Evolutionary conservation across 2,797 vertebrate genomes (phyloP), one percentile per base, ranked within the genome.

Genomic region (Hippopotamyrus pictus): DNA sequence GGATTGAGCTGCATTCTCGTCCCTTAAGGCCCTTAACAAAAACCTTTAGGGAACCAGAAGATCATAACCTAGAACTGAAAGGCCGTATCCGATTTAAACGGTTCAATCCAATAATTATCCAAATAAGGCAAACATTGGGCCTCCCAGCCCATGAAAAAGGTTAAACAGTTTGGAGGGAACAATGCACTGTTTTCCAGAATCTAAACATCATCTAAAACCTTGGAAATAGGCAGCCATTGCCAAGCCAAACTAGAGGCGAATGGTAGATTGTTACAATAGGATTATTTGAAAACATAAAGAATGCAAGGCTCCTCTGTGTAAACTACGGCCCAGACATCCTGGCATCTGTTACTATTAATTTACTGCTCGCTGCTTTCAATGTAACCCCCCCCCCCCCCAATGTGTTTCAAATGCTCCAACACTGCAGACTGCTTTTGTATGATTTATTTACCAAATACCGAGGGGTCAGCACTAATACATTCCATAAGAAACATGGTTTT

Each of bases 281-380:
- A 94, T 94, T 91, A 95, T 93, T 94, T 94, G 91, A 90, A 93
- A 95, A 92, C 88, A 91, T 51, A 88, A 93, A 94, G 91, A 93
- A 94, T 92, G 91, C 89, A 41, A 92, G 89, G 89, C 91, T 92
- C 89, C 93, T 92, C 69, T 88, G 91, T 91, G 94, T 94, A 94
- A 95, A 95, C 92, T 94, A 92, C 92, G 94, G 93, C 92, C 82
- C 96, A 97, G 96, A 97, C 96, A 95, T 93, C 92, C 94, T 89
- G 95, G 95, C 96, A 97, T 97, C 95, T 96, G 91, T 92, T 93
- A 95, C 94, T 94, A 90, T 94, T 96, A 96, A 96, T 96, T 96
- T 97, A 97, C 96, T 96, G 97, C 97, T 92, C 94, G 94, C 89
- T 95, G 95, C 92, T 96, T 97, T 94, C 95, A 96, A 88, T 94